Percentiles rank a stretch among this genome's conserved stretches.
These are phyloP conservation scores for Tachuris rubrigastra DNA, from an alignment of 2,113 vertebrate species.

Conservation along the genomic window DNA sequence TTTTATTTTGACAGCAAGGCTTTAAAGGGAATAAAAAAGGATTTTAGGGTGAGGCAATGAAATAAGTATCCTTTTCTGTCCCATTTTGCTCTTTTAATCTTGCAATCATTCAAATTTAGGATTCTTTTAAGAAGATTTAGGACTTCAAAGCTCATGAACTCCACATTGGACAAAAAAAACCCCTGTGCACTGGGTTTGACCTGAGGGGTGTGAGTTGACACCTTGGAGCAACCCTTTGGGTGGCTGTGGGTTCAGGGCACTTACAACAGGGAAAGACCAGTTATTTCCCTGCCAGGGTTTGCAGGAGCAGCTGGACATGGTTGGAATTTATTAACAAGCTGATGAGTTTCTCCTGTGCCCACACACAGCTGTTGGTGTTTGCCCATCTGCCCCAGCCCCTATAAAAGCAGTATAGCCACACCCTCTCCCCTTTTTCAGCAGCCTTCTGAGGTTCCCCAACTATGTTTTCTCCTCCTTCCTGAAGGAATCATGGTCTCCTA, in stretches of 20 bases:
- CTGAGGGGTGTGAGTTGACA: not conserved
- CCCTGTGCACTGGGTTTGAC: accelerated
- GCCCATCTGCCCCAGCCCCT: not conserved
- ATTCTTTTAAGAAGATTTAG: not conserved
- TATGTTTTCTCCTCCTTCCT: accelerated
- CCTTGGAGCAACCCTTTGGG: not conserved
- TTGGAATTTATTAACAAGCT: accelerated
- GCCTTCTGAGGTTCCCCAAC: accelerated
- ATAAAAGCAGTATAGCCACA: not conserved
- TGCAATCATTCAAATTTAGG: not conserved
- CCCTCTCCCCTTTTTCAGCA: accelerated
- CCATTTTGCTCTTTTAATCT: not conserved
- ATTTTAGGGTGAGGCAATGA: not conserved
- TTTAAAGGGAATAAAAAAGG: constrained; percentile 15
- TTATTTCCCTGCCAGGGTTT: not conserved
- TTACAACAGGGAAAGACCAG: accelerated
- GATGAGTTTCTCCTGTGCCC: not conserved
- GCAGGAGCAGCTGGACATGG: not conserved
- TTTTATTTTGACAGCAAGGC: not conserved
- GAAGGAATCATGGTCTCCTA: accelerated
- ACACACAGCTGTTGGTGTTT: not conserved
- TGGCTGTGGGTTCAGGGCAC: not conserved
- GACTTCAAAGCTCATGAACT: not conserved
- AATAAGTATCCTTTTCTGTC: not conserved
- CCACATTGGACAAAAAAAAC: accelerated